Conservation (phyloP, 2,113 vertebrate genomes). For the Neogale vison region DNA sequence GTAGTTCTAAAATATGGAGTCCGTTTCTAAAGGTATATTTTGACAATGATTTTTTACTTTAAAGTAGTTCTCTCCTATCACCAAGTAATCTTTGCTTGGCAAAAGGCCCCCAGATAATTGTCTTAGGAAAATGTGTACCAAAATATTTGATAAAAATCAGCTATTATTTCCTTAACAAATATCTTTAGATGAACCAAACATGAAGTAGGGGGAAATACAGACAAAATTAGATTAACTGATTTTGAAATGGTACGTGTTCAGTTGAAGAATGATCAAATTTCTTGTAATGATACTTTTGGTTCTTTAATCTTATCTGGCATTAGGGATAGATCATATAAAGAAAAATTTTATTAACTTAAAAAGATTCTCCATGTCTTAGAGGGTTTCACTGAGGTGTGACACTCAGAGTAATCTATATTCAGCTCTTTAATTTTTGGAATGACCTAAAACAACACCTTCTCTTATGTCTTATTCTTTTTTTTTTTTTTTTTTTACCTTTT, state of each 20-base stretch:
- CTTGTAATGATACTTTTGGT: not conserved
- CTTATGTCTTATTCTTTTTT: not conserved
- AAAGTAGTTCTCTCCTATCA: not conserved
- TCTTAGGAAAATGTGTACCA: not conserved
- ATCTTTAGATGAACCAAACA: not conserved
- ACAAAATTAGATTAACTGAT: not conserved
- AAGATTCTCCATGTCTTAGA: not conserved
- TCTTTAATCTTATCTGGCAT: not conserved
- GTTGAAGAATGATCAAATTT: not conserved
- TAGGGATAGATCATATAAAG: not conserved
- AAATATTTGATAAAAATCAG: not conserved
- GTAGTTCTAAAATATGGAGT: not conserved
- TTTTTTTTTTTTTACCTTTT: not conserved
- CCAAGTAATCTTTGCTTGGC: not conserved
- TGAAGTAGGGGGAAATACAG: not conserved
- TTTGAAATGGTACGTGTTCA: not conserved
- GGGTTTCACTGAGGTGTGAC: not conserved
- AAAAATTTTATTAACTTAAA: not conserved
- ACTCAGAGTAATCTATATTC: not conserved
- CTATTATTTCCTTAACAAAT: not conserved
- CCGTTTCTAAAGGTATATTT: not conserved
- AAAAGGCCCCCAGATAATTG: not conserved
- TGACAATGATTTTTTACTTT: not conserved
- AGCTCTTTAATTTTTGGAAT: constrained; percentile 18
- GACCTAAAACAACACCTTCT: not conserved